Evolutionary conservation across 2,888 invertebrate genomes (phyloP), one percentile per base, ranked within the genome.

Genomic region (Synergus laeviventris): DNA sequence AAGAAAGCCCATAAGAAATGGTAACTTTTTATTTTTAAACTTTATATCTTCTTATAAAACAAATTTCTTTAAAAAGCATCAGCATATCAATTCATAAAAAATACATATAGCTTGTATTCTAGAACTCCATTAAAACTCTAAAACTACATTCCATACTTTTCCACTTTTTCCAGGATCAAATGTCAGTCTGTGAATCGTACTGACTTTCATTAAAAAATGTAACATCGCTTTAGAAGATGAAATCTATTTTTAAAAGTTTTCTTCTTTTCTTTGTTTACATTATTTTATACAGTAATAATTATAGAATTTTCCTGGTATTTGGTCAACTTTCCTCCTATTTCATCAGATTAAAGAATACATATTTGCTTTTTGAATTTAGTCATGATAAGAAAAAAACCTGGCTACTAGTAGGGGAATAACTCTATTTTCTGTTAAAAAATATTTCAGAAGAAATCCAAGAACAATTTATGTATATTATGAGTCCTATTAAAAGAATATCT

Each of bases 91-190:
- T 54, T 54, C 18, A 38, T 42, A n/a, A 70, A 49, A 54, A 49
- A 36, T 1, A 49, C 24, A 16, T 54, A n/a, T 31, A 1, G n/a
- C 1, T 70, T 1, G 36, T 36, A 70, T 45, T 54, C 31, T 16
- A 49, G 36, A 70, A 70, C 49, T 70, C 45, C 49, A 70, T 70
- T 70, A 70, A 70, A 70, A 70, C 70, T 66, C 66, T 49, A 36
- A 70, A 49, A 70, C 70, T 70, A 49, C 14, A 7, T 36, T 49
- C n/a, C 18, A 31, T 24, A 31, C 31, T 70, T 70, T 70, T 49
- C 36, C 31, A n/a, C 31, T 38, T 49, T 70, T 49, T 11, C 16
- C n/a, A 70, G 9, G 9, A n/a, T 31, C 11, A 14, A 24, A 14
- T 45, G 9, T 49, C 16, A 24, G 45, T n/a, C 11, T n/a, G n/a